phyloP scores from a whole-genome alignment of 2,888 invertebrate species.

The Hoplodrina blanda region DNA sequence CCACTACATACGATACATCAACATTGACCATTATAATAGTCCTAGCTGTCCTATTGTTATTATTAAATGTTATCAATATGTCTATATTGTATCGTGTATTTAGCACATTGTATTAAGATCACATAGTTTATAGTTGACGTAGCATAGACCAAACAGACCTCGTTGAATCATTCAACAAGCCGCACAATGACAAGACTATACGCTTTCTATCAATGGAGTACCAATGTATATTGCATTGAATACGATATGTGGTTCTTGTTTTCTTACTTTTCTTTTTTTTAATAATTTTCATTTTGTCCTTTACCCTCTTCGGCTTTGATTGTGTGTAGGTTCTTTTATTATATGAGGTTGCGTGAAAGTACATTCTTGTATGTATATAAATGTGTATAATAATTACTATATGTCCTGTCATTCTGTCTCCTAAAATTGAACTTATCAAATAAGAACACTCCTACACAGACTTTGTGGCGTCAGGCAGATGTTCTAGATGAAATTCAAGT shows the following conservation, averaged over 20 bases:
- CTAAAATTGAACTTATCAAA: no score
- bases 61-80: background rate
- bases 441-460: no score
- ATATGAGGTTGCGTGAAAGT: no score
- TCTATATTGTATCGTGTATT: background rate
- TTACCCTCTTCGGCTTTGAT: background rate
- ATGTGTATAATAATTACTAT: no score
- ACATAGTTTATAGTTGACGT: constrained; percentile 57
- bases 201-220: constrained; percentile 44
- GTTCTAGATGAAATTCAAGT: background rate
- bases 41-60: background rate
- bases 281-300: background rate
- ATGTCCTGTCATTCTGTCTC: no score
- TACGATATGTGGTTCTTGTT: constrained; percentile 7
- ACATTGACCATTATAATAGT: background rate
- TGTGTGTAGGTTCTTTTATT: no score
- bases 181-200: constrained; percentile 69
- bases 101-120: constrained; percentile 17
- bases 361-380: no score
- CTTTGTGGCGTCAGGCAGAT: background rate
- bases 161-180: constrained; percentile 70
- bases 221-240: constrained; percentile 1
- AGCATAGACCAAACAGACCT: constrained; percentile 61
- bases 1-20: background rate
- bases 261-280: background rate